Evolutionary conservation across 1,140 invertebrate genomes (phyloP), one percentile per base, ranked within the genome.

Genomic region (Pteromalus puparum): DNA sequence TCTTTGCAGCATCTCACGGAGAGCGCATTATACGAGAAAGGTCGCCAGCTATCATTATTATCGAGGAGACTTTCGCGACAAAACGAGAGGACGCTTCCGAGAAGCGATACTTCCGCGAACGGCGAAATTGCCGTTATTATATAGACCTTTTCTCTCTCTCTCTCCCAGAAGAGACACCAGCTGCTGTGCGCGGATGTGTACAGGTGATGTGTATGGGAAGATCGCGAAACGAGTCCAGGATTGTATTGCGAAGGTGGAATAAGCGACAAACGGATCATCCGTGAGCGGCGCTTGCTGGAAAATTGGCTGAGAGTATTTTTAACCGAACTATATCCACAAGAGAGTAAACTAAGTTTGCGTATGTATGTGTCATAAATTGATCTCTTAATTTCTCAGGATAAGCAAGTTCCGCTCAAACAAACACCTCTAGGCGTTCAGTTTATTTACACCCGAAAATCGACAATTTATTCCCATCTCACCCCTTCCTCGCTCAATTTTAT

Each of bases 61-160:
- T 26, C 24, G 70, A 7, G 67, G 30, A 28, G 61, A n/a, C 65
- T 10, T 12, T 18, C 12, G 53, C 48, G 42, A 61, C 18, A 61
- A 61, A 61, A 61, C 53, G 18, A 70, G 28, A 78, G 15, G 53
- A 70, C 65, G 28, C 26, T 82, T 82, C 81, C 34, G 53, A 82
- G 81, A 82, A 82, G 72, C 53, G 12, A 42, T 2, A 67, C 68
- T 82, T 67, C 73, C 38, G 48, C 53, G 81, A 67, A 82, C 24
- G 26, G 18, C 30, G 21, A 76, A 76, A 75, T 82, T 82, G 81
- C 81, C 73, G 53, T 82, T 82, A 82, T 82, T 82, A 82, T 26
- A 38, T 15, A 61, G 53, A 61, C 53, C 53, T 7, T 61, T 61
- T 61, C 53, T 61, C 53, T 61, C 18, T 34, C 1, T 34, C 30